Evolutionary conservation across 2,888 invertebrate genomes (phyloP).

Genomic region (Sarcophaga rosellei): DNA sequence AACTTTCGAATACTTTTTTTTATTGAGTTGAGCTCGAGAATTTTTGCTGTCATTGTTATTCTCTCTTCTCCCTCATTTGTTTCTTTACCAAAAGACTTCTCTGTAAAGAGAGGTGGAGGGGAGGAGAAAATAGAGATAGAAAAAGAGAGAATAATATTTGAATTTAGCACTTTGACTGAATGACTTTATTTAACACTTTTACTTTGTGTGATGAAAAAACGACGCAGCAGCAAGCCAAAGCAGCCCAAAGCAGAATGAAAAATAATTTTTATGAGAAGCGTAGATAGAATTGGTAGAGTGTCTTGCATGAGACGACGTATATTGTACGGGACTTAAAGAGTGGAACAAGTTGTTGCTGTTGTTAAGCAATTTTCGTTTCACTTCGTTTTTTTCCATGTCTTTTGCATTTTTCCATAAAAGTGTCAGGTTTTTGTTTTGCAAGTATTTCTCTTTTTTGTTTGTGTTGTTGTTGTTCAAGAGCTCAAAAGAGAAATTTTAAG

Average conservation of each 20-base stretch:
- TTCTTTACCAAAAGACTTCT: not conserved
- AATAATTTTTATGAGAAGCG: not conserved
- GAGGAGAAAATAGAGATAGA: constrained; percentile 4
- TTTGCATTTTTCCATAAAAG: constrained; percentile 21
- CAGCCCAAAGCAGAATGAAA: constrained; percentile 15
- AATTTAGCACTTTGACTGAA: constrained; percentile 68
- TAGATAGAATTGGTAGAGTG: not conserved
- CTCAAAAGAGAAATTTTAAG: constrained; percentile 58
- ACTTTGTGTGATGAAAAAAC: constrained; percentile 54
- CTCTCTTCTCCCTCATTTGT: constrained; percentile 2
- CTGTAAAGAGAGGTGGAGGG: not conserved
- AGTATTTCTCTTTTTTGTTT: not conserved
- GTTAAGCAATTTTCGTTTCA: constrained; percentile 22
- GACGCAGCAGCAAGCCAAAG: constrained; percentile 26
- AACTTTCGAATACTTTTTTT: constrained; percentile 51
- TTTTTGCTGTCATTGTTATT: constrained; percentile 7
- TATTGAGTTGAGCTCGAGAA: constrained; percentile 57
- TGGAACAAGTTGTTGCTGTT: constrained; percentile 40
- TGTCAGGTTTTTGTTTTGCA: constrained; percentile 51
- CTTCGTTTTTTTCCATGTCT: constrained; percentile 31
- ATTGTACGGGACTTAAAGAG: not conserved
- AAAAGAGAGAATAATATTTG: constrained; percentile 25
- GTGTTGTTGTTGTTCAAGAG: not conserved
- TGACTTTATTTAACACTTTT: constrained; percentile 68
- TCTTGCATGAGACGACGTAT: too few species aligned